phyloP scores from a whole-genome alignment of 1,140 invertebrate genomes.

The Littorina saxatilis region DNA sequence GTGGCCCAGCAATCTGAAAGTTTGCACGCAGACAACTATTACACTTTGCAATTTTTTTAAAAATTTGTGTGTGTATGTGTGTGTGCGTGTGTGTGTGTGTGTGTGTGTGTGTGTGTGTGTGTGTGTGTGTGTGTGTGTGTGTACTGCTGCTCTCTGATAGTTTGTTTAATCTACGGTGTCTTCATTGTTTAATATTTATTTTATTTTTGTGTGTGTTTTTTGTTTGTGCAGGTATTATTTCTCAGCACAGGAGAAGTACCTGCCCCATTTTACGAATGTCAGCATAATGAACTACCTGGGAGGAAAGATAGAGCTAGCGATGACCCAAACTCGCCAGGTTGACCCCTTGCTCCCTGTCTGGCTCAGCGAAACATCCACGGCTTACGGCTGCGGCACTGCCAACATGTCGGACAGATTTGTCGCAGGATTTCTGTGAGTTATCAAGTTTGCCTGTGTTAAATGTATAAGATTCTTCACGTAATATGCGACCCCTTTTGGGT shows the following conservation, averaged over 20 bases:
- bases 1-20: too few relatives aligned
- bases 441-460: too few relatives aligned
- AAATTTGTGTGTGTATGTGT: too few relatives aligned
- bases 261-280: conserved; percentile 83
- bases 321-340: conserved; percentile 65
- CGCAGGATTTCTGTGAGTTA: conserved; percentile 79
- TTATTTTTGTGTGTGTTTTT: too few relatives aligned
- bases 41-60: too few relatives aligned
- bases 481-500: background rate
- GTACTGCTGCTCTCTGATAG: too few relatives aligned
- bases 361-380: conserved; percentile 86
- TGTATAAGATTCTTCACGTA: too few relatives aligned
- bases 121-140: too few relatives aligned
- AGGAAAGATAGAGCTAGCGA: conserved; percentile 77
- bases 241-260: conserved; percentile 80
- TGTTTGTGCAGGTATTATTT: conserved; percentile 87
- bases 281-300: conserved; percentile 82
- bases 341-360: conserved; percentile 75
- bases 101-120: too few relatives aligned
- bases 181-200: too few relatives aligned
- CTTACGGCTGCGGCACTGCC: conserved; percentile 85
- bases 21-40: too few relatives aligned
- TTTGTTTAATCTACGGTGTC: too few relatives aligned
- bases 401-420: conserved; percentile 84
- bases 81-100: background rate